Conservation (phyloP, 2,797 vertebrate genomes). For the Thripadectes ignobilis region DNA sequence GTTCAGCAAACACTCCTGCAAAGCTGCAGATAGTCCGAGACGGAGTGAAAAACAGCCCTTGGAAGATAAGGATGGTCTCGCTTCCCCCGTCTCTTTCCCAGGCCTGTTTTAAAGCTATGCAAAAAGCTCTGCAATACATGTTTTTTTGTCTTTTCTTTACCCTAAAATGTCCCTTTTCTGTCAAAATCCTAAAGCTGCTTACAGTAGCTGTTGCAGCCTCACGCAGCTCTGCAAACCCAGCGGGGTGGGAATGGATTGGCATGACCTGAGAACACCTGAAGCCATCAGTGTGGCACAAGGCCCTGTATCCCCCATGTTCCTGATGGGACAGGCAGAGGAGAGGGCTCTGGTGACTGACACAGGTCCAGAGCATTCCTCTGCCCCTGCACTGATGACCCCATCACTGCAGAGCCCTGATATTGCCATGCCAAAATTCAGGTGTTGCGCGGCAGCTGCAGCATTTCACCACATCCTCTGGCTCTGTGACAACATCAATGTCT, state of each 20-base stretch:
- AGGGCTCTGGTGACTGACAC: background rate
- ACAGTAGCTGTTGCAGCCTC: background rate
- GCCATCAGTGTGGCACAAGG: fast-evolving
- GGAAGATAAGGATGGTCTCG: conserved; percentile 18
- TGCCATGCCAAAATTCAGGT: background rate
- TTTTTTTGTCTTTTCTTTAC: background rate
- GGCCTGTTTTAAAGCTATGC: background rate
- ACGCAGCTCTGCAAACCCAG: background rate
- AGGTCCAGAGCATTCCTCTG: background rate
- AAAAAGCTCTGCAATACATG: fast-evolving
- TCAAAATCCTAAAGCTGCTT: background rate
- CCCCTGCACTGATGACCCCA: background rate
- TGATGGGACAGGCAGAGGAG: background rate
- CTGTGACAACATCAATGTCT: background rate
- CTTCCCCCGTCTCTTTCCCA: background rate
- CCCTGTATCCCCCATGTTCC: background rate
- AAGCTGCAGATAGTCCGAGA: background rate
- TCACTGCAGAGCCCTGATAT: background rate
- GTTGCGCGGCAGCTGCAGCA: background rate
- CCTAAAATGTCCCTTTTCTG: background rate
- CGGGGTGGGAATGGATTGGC: fast-evolving
- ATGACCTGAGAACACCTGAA: background rate
- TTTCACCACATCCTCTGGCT: background rate
- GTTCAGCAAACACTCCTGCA: background rate
- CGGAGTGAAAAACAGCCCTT: background rate